These are phyloP conservation scores for Platycercus adscitus DNA, from an alignment of 2,113 vertebrate genomes.

Conservation along the genomic window DNA sequence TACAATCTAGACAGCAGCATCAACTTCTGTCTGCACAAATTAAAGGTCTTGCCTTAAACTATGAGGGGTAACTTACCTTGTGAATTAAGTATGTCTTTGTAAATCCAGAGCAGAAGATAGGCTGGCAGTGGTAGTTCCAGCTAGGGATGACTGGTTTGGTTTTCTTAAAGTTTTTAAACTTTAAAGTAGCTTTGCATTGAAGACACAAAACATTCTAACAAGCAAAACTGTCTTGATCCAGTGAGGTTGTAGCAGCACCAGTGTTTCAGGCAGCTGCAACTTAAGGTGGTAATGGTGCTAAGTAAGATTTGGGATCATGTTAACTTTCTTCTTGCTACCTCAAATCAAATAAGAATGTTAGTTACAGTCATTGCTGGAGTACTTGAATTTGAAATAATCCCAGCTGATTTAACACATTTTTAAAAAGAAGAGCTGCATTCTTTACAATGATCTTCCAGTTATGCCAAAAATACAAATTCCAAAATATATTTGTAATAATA, in stretches of 20 bases:
- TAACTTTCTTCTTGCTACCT: neutral
- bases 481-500: constrained; percentile 1
- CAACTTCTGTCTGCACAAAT: neutral
- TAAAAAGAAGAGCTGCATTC: neutral
- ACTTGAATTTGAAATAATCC: neutral
- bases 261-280: neutral
- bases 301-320: neutral
- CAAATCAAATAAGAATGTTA: neutral
- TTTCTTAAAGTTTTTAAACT: neutral
- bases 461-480: constrained; percentile 15
- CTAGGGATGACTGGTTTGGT: neutral
- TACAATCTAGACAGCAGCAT: neutral
- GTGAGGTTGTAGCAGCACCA: neutral
- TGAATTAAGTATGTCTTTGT: neutral
- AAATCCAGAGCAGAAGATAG: neutral
- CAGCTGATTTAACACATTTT: neutral
- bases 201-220: neutral
- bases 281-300: neutral
- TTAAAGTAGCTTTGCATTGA: neutral
- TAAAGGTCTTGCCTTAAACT: neutral
- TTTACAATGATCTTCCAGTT: neutral
- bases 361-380: neutral
- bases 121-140: neutral
- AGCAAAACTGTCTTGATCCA: neutral
- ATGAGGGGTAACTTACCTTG: neutral